Conservation (phyloP, 2,888 invertebrate genomes). For the Ceraclea dissimilis region DNA sequence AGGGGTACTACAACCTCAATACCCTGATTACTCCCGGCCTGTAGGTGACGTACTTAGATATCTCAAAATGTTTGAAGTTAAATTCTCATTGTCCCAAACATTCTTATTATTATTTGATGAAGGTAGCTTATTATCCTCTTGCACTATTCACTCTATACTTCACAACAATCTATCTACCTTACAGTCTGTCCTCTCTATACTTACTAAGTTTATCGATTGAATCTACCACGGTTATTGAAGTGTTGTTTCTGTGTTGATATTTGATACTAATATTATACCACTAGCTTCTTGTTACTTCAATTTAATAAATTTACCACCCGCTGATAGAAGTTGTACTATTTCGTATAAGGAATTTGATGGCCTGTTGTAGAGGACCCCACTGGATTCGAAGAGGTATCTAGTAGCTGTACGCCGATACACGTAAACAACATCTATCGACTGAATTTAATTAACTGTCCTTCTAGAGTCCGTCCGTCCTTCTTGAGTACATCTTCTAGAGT, state of each 20-base stretch:
- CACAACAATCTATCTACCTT: no score
- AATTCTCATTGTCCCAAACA: not conserved
- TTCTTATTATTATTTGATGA: not conserved
- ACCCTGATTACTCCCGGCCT: no score
- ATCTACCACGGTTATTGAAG: not conserved
- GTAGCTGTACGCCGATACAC: no score
- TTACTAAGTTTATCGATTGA: not conserved
- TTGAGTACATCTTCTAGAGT: no score
- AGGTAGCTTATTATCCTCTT: not conserved
- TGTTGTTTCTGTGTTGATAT: not conserved
- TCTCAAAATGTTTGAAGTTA: not conserved
- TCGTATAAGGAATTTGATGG: not conserved
- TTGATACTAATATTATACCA: not conserved
- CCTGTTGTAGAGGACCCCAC: not conserved
- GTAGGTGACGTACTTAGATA: no score
- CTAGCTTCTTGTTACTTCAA: not conserved
- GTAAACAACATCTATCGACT: no score
- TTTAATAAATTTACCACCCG: conserved; percentile 2
- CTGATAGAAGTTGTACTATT: not conserved
- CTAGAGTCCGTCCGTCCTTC: no score
- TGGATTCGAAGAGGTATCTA: no score
- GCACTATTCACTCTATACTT: no score
- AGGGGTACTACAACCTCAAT: no score
- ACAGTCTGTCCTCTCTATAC: not conserved
- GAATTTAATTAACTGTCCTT: no score